phyloP scores from a whole-genome alignment of 53 echinoderm and acorn worm genomes.

The Astropecten irregularis region DNA sequence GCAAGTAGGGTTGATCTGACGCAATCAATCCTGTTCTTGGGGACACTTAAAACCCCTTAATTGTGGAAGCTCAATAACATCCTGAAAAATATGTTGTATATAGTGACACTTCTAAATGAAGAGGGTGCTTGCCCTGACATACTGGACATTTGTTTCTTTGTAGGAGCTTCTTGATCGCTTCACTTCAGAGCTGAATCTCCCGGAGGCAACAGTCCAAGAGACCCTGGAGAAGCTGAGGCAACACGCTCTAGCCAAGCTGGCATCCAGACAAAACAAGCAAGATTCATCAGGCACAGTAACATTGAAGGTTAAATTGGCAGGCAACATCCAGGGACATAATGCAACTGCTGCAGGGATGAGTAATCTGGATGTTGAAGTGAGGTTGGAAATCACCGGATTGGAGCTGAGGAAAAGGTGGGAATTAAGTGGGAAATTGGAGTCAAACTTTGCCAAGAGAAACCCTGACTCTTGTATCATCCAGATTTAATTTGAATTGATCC shows the following conservation, averaged over 20 bases:
- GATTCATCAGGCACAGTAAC: constrained; percentile 65
- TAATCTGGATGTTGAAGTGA: constrained; percentile 64
- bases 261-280: constrained; percentile 65
- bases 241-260: constrained; percentile 87
- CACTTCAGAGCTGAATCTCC: constrained; percentile 55
- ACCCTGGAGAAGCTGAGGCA: constrained; percentile 79
- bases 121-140: too few relatives aligned
- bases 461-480: too few relatives aligned
- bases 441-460: too few relatives aligned
- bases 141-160: too few relatives aligned
- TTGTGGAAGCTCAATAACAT: too few relatives aligned
- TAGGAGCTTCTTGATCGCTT: constrained; percentile 68
- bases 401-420: constrained; percentile 74
- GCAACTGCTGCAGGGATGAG: background rate
- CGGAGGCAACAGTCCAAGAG: constrained; percentile 54
- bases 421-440: too few relatives aligned
- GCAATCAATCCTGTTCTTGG: too few relatives aligned
- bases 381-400: constrained; percentile 64
- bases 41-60: too few relatives aligned
- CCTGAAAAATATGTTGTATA: too few relatives aligned
- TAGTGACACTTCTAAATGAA: too few relatives aligned
- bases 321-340: constrained; percentile 31
- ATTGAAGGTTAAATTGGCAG: constrained; percentile 83
- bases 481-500: too few relatives aligned
- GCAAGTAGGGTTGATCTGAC: too few relatives aligned